Evolutionary conservation across 2,113 vertebrate species (phyloP), one percentile per base, ranked within the genome.

Genomic region (Gobiocypris rarus): DNA sequence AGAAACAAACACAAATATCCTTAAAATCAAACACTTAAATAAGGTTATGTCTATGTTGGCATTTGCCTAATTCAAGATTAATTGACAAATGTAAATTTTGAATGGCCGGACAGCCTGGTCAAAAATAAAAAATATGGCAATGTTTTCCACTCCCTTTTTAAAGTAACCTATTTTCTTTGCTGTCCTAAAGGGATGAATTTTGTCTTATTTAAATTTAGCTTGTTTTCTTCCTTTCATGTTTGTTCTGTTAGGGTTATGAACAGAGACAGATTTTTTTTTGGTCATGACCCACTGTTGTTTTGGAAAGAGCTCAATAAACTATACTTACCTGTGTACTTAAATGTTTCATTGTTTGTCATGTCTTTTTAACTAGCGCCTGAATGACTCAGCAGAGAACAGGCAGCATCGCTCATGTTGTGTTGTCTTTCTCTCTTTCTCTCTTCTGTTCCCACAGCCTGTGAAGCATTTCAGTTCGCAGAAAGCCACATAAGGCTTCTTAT

Each of bases 401-500:
- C 54, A 77, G n/a, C 70, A 41, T 58, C 24, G 9, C 50, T 54
- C 19, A 6, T 70, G 65, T 70, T 41, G 10, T 58, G 45, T 48
- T 74, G 34, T 59, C 56, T 75, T n/a, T 45, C 15, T 73, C 69
- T 24, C 3, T 41, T n/a, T n/a, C 78, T 54, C 19, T 24, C 28
- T 85, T 26, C 59, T 41, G n/a, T 61, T 79, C 43, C 24, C 52
- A 6, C 24, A 63, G 63, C 38, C 11, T 74, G 67, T 59, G 76
- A 85, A 45, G 76, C 74, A 56, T 83, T 81, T 82, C 79, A 63
- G 73, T 73, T 82, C 28, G 48, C 28, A 56, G 65, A 61, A 83
- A 86, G 75, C 83, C 67, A 86, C 56, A 56, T 74, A 83, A 79
- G 80, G 58, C 73, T 83, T 73, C 82, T 87, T 81, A 85, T 86